A percentile compares a stretch with the other conserved stretches of the same genome.
Conservation (phyloP, 2,888 invertebrate genomes). For the Scaptomyza flava region DNA sequence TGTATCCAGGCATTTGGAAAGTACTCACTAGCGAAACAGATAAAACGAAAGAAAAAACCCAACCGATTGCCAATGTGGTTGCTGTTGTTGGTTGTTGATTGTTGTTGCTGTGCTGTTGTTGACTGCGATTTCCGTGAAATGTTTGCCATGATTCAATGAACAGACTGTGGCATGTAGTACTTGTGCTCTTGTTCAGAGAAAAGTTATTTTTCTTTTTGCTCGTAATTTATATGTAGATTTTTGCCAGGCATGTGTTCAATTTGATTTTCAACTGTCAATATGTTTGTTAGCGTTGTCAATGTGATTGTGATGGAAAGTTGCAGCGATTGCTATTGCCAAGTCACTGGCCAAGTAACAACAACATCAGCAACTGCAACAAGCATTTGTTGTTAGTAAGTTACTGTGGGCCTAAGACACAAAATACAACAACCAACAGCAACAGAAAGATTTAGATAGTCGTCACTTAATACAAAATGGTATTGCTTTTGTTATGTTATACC, state of each 20-base stretch:
- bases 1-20: constrained; percentile 65
- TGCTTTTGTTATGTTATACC: constrained; percentile 1
- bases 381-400: constrained; percentile 15
- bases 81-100: constrained; percentile 19
- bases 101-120: constrained; percentile 18
- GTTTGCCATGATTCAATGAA: constrained; percentile 72
- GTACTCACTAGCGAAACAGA: constrained; percentile 35
- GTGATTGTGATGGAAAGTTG: constrained; percentile 69
- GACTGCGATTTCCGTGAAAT: constrained; percentile 70
- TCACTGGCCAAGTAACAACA: constrained; percentile 18
- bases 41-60: neutral
- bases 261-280: constrained; percentile 75
- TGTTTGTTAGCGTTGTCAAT: constrained; percentile 50
- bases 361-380: constrained; percentile 8
- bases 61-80: constrained; percentile 49
- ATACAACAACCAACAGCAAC: constrained; percentile 7
- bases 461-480: constrained; percentile 10
- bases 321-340: constrained; percentile 34
- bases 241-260: constrained; percentile 60
- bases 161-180: constrained; percentile 55
- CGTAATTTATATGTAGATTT: constrained; percentile 74
- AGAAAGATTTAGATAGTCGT: constrained; percentile 24
- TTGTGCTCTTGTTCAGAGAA: constrained; percentile 29
- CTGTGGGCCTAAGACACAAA: constrained; percentile 32
- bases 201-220: constrained; percentile 22